These are phyloP conservation scores for Acanthosoma haemorrhoidale DNA, from an alignment of 2,888 invertebrate species.

Conservation along the genomic window DNA sequence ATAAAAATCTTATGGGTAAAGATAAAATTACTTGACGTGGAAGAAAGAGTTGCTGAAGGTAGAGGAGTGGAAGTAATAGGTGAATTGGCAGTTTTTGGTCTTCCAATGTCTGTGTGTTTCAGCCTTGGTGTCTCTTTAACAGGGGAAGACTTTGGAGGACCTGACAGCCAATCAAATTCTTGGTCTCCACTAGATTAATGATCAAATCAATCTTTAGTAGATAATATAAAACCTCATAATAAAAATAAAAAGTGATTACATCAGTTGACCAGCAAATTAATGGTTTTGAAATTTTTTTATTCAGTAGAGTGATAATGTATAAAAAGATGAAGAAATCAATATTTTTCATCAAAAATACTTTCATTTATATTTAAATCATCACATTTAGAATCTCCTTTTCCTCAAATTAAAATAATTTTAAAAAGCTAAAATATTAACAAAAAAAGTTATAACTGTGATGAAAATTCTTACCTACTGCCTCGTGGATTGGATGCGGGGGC, in stretches of 20 bases:
- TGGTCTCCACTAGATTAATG: not conserved
- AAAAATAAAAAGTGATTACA: not conserved
- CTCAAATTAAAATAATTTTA: too few species aligned
- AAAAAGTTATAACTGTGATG: not conserved
- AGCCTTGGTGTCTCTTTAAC: not conserved
- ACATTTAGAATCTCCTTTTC: too few species aligned
- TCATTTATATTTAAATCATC: too few species aligned
- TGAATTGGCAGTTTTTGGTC: not conserved
- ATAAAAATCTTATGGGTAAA: not conserved
- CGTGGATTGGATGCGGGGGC: not conserved
- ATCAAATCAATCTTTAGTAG: not conserved
- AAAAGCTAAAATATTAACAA: too few species aligned
- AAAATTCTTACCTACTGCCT: not conserved
- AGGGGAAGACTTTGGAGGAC: not conserved
- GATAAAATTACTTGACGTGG: not conserved
- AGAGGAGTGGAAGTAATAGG: not conserved
- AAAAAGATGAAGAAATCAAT: too few species aligned
- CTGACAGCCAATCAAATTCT: slow-evolving; percentile 13
- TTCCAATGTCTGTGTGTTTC: not conserved
- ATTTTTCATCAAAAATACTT: too few species aligned
- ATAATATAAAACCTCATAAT: not conserved
- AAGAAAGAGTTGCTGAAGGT: not conserved
- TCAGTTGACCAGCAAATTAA: not conserved
- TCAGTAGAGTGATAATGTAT: too few species aligned
- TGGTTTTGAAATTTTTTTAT: too few species aligned